Evolutionary conservation across 2,113 vertebrate genomes (phyloP), one percentile per base, ranked within the genome.

Genomic region (Nyctibius bracteatus): DNA sequence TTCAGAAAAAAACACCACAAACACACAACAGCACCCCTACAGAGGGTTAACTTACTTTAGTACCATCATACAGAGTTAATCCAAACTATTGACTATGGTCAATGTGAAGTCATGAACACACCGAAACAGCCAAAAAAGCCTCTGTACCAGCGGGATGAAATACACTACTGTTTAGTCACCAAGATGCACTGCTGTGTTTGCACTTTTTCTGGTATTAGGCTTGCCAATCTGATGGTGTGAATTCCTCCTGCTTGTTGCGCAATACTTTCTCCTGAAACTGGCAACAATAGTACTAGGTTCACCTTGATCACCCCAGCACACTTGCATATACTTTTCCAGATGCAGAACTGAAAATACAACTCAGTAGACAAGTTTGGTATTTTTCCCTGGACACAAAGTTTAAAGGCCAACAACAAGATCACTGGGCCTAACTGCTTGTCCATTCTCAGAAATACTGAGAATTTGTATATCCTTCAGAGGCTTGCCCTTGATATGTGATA

Each of bases 241-340:
- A 35, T 30, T 57, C 25, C 19, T 57, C 43, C 47, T n/a, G 12
- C 24, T 2, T 20, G 35, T 31, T 15, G 22, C 7, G n/a, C 14
- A 31, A 13, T 24, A 57, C 39, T 31, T 52, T 41, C n/a, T 30
- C 52, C 66, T 49, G 8, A 8, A 80, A 77, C 43, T 2, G 9
- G 8, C 33, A 72, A 59, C 16, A 75, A 30, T 1, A 2, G 61
- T 27, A 46, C 12, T 3, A 37, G 20, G 25, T n/a, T 81, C 31
- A 47, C 10, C 73, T 33, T 25, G 13, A 74, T 8, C 0, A 0
- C 7, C 28, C 52, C 35, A 44, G 8, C 15, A 70, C 25, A 52
- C 18, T 14, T 47, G 20, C 33, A 43, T 2, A 13, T 12, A 24
- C 21, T 61, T 73, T 65, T 52, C 39, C 63, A 77, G 43, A 46